phyloP scores from a whole-genome alignment of 2,113 vertebrate species.

The Neotoma lepida region DNA sequence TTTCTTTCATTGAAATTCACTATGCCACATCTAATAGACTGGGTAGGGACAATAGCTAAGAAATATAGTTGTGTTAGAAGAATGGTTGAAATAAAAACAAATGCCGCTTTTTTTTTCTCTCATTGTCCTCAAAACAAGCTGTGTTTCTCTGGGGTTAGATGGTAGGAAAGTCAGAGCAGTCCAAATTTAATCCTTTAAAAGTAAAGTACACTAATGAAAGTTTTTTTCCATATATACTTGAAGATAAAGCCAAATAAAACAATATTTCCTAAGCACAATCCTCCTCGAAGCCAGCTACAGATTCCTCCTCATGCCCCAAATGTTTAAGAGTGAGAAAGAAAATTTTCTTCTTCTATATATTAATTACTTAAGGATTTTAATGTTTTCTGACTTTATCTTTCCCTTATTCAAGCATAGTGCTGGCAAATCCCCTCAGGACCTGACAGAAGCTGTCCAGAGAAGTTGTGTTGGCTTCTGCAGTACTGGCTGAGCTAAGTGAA shows the following conservation, averaged over 20 bases:
- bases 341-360: background rate
- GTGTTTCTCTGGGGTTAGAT: background rate
- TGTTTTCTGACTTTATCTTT: background rate
- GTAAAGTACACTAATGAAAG: background rate
- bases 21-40: background rate
- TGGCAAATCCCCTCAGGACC: background rate
- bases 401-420: background rate
- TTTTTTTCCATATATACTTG: background rate
- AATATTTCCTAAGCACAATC: background rate
- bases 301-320: background rate
- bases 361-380: background rate
- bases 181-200: background rate
- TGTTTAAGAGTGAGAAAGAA: background rate
- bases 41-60: background rate
- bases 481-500: background rate
- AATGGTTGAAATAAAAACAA: background rate
- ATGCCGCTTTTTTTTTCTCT: background rate
- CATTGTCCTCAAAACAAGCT: background rate
- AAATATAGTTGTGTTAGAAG: background rate
- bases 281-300: fast-evolving
- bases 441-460: background rate
- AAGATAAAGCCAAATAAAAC: background rate
- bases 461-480: background rate
- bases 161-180: background rate
- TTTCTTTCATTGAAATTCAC: background rate